Conservation (phyloP, 1,140 invertebrate species). For the Eubasilissa regina region DNA sequence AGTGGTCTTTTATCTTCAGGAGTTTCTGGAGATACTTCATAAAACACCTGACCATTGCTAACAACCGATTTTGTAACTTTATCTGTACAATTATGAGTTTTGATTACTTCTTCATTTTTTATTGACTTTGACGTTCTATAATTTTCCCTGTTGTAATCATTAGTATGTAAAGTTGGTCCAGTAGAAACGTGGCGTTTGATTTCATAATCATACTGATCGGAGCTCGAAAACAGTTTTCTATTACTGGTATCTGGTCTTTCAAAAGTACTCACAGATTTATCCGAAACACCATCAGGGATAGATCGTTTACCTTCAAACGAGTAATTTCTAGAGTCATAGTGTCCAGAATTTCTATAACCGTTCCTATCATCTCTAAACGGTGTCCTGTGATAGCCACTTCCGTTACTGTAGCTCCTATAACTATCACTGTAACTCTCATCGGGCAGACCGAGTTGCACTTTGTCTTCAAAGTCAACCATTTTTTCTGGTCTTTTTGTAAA, state of each 20-base stretch:
- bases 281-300: not conserved
- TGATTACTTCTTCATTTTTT: not conserved
- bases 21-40: slow-evolving; percentile 52
- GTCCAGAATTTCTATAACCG: slow-evolving; percentile 1
- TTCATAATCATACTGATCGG: slow-evolving; percentile 6
- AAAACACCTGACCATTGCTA: slow-evolving; percentile 57
- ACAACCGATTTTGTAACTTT: slow-evolving; percentile 50
- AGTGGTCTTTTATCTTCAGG: slow-evolving; percentile 44
- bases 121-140: not conserved
- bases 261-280: not conserved
- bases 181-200: slow-evolving; percentile 14
- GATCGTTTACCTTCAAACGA: not conserved
- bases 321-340: not conserved
- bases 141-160: not conserved
- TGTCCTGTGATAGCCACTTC: not conserved
- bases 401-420: slow-evolving; percentile 7
- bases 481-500: slow-evolving; percentile 40
- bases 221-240: not conserved
- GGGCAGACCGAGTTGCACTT: slow-evolving; percentile 23
- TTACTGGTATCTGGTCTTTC: not conserved
- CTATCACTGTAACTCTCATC: slow-evolving; percentile 28
- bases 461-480: slow-evolving; percentile 18
- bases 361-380: too few relatives aligned
- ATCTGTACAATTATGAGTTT: not conserved
- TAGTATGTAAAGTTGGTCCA: not conserved